Evolutionary conservation across 2,797 vertebrate genomes (phyloP).

Genomic region (Amblyraja radiata): DNA sequence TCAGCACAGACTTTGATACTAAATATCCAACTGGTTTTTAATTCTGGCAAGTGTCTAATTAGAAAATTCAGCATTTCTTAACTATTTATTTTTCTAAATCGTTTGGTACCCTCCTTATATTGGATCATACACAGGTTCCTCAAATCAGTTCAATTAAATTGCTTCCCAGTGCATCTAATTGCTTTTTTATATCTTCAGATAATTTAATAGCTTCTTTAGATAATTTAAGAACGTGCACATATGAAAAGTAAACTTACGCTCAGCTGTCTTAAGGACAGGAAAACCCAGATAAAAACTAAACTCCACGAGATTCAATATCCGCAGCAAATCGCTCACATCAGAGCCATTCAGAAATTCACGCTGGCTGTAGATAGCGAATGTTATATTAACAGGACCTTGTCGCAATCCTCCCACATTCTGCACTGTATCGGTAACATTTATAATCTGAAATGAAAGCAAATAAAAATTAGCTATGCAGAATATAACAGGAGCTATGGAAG

Average conservation of each 20-base stretch:
- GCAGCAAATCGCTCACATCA: constrained; percentile 76
- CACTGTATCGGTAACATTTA: constrained; percentile 71
- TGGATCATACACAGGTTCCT: neutral
- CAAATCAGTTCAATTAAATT: neutral
- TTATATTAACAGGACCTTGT: constrained; percentile 75
- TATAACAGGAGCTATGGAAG: neutral
- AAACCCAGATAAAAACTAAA: constrained; percentile 95
- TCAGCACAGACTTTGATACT: neutral
- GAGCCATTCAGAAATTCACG: constrained; percentile 72
- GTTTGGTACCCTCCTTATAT: neutral
- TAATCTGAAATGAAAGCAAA: constrained; percentile 59
- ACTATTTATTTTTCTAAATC: too few species aligned
- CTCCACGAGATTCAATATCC: constrained; percentile 82
- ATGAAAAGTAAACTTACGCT: constrained; percentile 67
- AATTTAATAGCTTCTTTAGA: too few species aligned
- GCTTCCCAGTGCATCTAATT: neutral
- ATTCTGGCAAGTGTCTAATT: neutral
- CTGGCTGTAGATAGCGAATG: constrained; percentile 67
- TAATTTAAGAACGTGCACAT: too few species aligned
- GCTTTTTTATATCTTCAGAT: too few species aligned
- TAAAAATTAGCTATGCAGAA: neutral
- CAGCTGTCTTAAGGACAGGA: constrained; percentile 81
- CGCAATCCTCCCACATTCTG: constrained; percentile 48
- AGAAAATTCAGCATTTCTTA: neutral
- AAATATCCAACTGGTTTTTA: neutral